Base-by-base conservation (phyloP, 2,797 vertebrate genomes). In the Karalla daura region DNA sequence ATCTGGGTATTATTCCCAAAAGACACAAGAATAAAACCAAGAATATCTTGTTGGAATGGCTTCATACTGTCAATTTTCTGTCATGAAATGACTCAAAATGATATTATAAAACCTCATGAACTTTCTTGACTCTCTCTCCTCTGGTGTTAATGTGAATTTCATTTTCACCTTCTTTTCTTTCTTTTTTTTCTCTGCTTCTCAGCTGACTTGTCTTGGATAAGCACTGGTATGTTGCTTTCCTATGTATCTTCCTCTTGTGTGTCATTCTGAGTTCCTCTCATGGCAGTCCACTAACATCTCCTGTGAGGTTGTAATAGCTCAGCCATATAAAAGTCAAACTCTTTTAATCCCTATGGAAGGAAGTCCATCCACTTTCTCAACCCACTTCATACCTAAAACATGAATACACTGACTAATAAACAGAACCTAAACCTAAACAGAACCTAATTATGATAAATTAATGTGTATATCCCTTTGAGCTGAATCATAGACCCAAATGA, bases 181-280 rank as follows among this genome's bases (percentile, higher is more conserved):
- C 59, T 77, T 67, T 76, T 59, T 72, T 76, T 59, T 72, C 69
- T 78, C 50, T 81, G 52, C 78, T 70, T 60, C 76, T 89, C 74
- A 93, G 92, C 82, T 63, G 49, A 75, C 70, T 59, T 74, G 43
- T 83, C 86, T 77, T 93, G 90, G 91, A 91, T 88, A 77, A 88
- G 72, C 71, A 83, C 86, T 46, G 93, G 93, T 94, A 93, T 59
- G 94, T 93, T 70, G 15, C 33, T 69, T 64, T 65, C 65, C 21
- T 73, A 49, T 62, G 63, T 41, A 61, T 62, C n/a, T 47, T 33
- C 5, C n/a, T 54, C 8, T 28, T 18, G 18, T 52, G 30, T 63
- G 4, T 33, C 2, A 1, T 64, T 21, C 51, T 61, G 1, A 37
- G 5, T 56, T 50, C 24, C 6, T 50, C 5, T 7, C 9, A 12